phyloP scores from a whole-genome alignment of 2,113 vertebrate genomes.

The Festucalex cinctus region DNA sequence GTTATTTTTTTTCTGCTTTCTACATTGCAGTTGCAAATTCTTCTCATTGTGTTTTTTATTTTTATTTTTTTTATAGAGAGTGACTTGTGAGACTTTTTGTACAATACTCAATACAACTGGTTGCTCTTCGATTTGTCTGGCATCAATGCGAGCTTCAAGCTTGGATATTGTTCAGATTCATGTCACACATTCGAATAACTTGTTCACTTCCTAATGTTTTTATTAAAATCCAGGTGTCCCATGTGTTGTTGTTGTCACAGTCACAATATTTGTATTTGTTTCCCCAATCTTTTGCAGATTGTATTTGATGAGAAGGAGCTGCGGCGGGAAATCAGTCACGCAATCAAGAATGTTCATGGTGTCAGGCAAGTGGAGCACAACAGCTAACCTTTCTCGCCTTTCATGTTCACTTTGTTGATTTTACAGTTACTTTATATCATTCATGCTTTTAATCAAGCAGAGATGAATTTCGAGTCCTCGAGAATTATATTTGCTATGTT shows the following conservation, averaged over 20 bases:
- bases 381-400: neutral
- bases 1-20: too few relatives aligned
- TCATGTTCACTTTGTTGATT: neutral
- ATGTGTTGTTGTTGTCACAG: neutral
- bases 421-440: neutral
- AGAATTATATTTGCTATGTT: slow-evolving; percentile 28
- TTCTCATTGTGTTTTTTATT: neutral
- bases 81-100: too few relatives aligned
- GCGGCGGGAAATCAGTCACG: slow-evolving; percentile 92
- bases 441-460: slow-evolving; percentile 7
- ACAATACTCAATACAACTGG: too few relatives aligned
- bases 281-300: slow-evolving; percentile 73
- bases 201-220: neutral
- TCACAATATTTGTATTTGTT: neutral
- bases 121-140: too few relatives aligned
- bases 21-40: too few relatives aligned
- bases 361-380: slow-evolving; percentile 84
- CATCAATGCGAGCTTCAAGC: too few relatives aligned
- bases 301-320: slow-evolving; percentile 96
- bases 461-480: slow-evolving; percentile 1
- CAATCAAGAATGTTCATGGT: slow-evolving; percentile 97
- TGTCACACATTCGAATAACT: neutral
- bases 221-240: neutral
- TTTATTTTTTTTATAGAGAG: too few relatives aligned
- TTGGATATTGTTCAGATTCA: too few relatives aligned